Conservation (phyloP, 2,797 vertebrate species). For the Pipistrellus kuhlii region DNA sequence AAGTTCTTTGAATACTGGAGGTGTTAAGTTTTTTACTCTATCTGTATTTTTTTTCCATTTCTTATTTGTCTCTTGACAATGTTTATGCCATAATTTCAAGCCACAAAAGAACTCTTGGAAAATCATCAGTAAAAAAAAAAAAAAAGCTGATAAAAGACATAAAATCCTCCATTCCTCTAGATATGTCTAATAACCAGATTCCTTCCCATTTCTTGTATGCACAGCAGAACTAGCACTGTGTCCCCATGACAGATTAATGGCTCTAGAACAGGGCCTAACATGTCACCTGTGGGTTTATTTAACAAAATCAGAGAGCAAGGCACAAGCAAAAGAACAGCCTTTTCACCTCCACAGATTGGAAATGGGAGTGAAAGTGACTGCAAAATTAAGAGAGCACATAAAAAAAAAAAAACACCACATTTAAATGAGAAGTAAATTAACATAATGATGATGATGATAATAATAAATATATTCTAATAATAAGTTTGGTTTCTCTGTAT, state of each 20-base stretch:
- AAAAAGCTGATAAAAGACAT: neutral
- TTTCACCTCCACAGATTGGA: neutral
- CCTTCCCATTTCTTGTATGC: neutral
- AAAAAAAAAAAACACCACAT: neutral
- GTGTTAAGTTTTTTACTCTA: neutral
- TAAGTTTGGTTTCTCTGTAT: neutral
- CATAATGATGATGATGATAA: neutral
- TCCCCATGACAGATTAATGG: neutral
- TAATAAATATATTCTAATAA: conserved; percentile 12
- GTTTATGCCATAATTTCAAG: neutral
- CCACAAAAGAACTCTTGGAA: neutral
- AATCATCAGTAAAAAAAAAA: neutral
- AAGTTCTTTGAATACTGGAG: neutral
- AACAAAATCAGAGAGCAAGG: neutral
- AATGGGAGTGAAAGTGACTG: neutral
- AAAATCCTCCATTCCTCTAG: neutral
- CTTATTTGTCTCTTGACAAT: neutral
- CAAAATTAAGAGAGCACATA: neutral
- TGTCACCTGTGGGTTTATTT: neutral
- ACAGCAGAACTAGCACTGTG: neutral
- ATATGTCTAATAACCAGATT: too few species aligned
- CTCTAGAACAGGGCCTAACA: neutral
- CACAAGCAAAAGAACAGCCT: neutral
- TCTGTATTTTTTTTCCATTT: neutral
- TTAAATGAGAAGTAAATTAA: neutral